Evolutionary conservation across 2,888 invertebrate species (phyloP).

Genomic region (Petrolisthes manimaculis): DNA sequence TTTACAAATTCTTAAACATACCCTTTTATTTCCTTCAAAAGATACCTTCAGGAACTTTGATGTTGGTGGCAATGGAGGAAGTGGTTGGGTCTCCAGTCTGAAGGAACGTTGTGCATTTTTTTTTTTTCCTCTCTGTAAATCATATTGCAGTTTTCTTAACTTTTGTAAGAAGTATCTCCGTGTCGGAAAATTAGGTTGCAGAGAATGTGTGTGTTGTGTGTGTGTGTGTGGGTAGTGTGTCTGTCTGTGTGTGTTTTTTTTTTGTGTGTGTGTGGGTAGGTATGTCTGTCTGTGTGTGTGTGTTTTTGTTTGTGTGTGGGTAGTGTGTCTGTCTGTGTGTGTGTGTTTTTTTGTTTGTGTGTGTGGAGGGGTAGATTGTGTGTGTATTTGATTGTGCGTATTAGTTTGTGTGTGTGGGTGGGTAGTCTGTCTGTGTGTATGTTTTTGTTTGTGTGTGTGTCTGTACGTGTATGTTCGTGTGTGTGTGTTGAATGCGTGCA

Average conservation of each 20-base stretch:
- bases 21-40: too few species aligned
- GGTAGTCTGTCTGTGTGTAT: neutral
- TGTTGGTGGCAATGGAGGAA: too few species aligned
- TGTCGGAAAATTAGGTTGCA: too few species aligned
- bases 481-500: neutral
- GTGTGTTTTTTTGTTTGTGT: neutral
- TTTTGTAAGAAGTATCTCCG: too few species aligned
- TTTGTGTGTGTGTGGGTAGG: neutral
- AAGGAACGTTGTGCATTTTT: neutral
- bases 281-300: neutral
- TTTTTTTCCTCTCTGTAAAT: neutral
- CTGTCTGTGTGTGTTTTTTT: neutral
- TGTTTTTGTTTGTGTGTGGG: neutral
- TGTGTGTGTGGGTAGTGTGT: neutral
- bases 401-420: neutral
- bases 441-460: neutral
- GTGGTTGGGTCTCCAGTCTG: too few species aligned
- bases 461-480: neutral
- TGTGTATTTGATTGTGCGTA: neutral
- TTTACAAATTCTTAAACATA: too few species aligned
- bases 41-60: too few species aligned
- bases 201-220: conserved; percentile 8
- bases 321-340: neutral
- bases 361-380: neutral
- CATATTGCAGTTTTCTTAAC: neutral